Percentiles rank a stretch among this genome's conserved stretches.
phyloP scores from a whole-genome alignment of 2,113 vertebrate species.

The Dicrurus megarhynchus region DNA sequence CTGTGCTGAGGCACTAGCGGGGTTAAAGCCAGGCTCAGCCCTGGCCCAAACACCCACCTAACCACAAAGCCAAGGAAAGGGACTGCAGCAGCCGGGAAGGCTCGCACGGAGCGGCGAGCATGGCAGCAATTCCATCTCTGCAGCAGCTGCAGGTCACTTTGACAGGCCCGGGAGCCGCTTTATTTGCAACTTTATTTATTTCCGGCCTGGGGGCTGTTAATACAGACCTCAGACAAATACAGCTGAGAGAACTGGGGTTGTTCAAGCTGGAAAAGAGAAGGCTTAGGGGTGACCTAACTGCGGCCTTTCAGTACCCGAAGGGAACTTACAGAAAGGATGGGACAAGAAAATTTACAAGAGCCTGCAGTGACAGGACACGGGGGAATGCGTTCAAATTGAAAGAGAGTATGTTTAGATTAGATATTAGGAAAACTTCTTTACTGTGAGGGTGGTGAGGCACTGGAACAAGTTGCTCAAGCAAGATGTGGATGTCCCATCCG shows the following conservation, averaged over 20 bases:
- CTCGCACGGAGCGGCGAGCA: accelerated
- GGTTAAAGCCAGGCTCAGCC: accelerated
- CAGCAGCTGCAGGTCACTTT: not conserved
- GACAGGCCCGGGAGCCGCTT: not conserved
- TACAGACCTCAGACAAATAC: accelerated
- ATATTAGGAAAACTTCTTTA: not conserved
- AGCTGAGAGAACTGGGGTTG: not conserved
- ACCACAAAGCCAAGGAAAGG: not conserved
- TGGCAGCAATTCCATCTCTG: accelerated
- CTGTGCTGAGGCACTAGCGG: accelerated
- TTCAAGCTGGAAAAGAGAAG: not conserved
- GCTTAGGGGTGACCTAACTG: not conserved
- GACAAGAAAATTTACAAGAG: not conserved
- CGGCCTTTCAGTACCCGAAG: not conserved
- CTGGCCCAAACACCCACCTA: not conserved
- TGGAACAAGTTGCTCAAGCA: not conserved
- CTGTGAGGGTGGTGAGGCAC: not conserved
- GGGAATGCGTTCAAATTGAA: not conserved
- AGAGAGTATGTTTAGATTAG: not conserved
- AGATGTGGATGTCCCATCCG: not conserved
- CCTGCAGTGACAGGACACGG: not conserved
- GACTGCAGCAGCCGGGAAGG: accelerated
- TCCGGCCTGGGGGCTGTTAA: accelerated
- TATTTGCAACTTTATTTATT: not conserved
- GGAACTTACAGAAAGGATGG: not conserved